These are phyloP conservation scores for Spongilla lacustris DNA, from an alignment of 37 sponge, comb jelly and placozoan genomes.

Conservation along the genomic window DNA sequence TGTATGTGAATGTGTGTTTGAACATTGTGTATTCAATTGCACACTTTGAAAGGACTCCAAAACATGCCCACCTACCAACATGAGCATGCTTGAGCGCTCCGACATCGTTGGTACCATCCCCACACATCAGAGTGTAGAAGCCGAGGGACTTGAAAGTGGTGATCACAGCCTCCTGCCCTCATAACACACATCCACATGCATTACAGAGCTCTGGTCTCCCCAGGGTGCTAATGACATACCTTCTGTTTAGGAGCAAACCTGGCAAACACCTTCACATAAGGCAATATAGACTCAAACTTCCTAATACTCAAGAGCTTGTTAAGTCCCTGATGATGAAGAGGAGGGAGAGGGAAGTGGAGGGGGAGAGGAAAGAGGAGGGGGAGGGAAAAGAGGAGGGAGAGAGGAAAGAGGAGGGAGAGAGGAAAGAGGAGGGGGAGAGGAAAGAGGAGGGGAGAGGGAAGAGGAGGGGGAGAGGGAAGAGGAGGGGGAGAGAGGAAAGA, in stretches of 20 bases:
- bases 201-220: no score
- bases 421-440: no score
- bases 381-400: no score
- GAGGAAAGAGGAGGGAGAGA: no score
- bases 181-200: background rate
- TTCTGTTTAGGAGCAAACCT: conserved; percentile 97
- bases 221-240: conserved; percentile 21
- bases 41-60: no score
- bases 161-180: conserved; percentile 72
- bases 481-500: no score
- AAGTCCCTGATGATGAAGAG: background rate
- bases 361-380: no score
- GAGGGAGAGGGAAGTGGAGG: no score
- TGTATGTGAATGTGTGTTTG: no score
- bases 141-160: conserved; percentile 71
- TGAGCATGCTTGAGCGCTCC: conserved; percentile 99
- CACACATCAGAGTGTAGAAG: conserved; percentile 97
- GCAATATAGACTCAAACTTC: conserved; percentile 59
- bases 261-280: conserved; percentile 89
- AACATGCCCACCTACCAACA: conserved; percentile 70
- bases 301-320: background rate
- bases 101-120: conserved; percentile 99
- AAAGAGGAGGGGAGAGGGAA: no score
- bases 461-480: no score
- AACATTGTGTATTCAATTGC: no score